Percentiles rank a stretch among this genome's conserved stretches.
Conservation (phyloP, 2,888 invertebrate species). For the Fissipunctia ypsillon region DNA sequence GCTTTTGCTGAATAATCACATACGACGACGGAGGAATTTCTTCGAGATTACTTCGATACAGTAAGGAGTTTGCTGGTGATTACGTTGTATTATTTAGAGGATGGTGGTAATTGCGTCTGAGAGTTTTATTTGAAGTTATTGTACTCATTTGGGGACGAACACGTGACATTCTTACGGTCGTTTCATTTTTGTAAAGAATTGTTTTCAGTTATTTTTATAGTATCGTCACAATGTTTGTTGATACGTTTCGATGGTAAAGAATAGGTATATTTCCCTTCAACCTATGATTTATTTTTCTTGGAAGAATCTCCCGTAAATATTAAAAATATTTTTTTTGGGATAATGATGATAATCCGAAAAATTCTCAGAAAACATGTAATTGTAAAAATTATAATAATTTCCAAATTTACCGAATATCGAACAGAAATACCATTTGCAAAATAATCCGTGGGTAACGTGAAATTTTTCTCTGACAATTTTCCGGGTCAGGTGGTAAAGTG, state of each 20-base stretch:
- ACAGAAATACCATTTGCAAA: conserved; percentile 2
- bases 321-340: too few species aligned
- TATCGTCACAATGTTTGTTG: not conserved
- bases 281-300: not conserved
- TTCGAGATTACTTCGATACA: conserved; percentile 63
- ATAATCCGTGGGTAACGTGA: conserved; percentile 25
- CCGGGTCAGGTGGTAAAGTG: conserved; percentile 41
- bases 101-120: not conserved
- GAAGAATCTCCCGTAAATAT: not conserved
- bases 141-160: not conserved
- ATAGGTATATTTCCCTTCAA: not conserved
- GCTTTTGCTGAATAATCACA: conserved; percentile 68
- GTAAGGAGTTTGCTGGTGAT: conserved; percentile 34
- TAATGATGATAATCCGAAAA: too few species aligned
- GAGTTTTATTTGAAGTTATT: not conserved
- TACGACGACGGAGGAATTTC: conserved; percentile 58
- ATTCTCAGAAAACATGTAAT: not conserved
- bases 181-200: not conserved
- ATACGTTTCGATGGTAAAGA: not conserved
- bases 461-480: conserved; percentile 29
- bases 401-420: conserved; percentile 13
- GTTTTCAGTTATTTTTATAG: not conserved
- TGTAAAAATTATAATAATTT: not conserved
- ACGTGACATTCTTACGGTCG: not conserved
- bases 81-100: conserved; percentile 24